A percentile compares a stretch with the other conserved stretches of the same genome.
Evolutionary conservation across 2,797 vertebrate species (phyloP).

Genomic region (Myiotriccus ornatus): DNA sequence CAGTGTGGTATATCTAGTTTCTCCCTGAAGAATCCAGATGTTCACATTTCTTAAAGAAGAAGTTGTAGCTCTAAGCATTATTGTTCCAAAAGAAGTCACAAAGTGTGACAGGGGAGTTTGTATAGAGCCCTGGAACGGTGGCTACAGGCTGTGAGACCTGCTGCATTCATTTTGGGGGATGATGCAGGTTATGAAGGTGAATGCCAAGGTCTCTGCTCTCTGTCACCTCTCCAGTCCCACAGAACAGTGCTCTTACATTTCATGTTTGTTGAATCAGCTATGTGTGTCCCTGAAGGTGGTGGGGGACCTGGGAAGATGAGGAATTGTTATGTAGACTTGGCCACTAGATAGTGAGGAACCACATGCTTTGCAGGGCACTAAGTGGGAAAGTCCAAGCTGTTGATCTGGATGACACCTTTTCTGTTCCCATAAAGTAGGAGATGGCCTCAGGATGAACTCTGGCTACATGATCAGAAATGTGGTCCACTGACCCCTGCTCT

Average conservation of each 20-base stretch:
- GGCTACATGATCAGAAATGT: fast-evolving
- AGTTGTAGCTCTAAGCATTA: not conserved
- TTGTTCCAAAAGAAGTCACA: not conserved
- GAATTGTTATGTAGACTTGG: fast-evolving
- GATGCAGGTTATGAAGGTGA: not conserved
- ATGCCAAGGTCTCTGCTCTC: not conserved
- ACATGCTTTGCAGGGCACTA: not conserved
- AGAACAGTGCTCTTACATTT: fast-evolving
- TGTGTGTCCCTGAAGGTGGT: fast-evolving
- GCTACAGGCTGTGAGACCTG: fast-evolving
- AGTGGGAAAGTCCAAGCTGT: not conserved
- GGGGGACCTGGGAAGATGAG: not conserved
- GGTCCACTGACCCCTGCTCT: too few species aligned
- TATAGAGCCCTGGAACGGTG: not conserved
- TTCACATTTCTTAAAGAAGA: not conserved
- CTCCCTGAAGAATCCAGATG: not conserved
- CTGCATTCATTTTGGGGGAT: not conserved
- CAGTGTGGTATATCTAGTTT: not conserved
- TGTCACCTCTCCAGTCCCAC: not conserved
- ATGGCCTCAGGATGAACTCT: not conserved
- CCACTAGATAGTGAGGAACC: fast-evolving
- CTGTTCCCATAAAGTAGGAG: not conserved
- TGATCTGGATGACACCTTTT: not conserved
- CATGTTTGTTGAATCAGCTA: too few species aligned
- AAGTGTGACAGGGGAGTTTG: not conserved